A percentile compares a stretch with the other conserved stretches of the same genome.
Evolutionary conservation across 2,888 invertebrate species (phyloP).

Genomic region (Eremobia ochroleuca): DNA sequence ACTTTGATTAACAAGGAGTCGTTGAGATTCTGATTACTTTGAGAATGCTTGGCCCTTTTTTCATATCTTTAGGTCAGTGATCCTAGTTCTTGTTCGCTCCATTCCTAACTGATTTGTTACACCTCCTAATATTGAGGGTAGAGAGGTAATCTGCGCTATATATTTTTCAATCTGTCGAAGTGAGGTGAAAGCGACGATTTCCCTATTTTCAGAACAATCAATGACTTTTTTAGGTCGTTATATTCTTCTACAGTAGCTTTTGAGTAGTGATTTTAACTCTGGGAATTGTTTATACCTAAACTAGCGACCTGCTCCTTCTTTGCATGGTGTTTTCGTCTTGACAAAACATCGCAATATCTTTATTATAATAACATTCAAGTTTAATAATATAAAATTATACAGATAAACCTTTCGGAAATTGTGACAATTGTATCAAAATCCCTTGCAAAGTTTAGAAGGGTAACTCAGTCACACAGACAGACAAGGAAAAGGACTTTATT

Average conservation of each 20-base stretch:
- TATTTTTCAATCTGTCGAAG: conserved; percentile 7
- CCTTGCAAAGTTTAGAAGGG: neutral
- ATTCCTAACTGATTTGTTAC: conserved; percentile 34
- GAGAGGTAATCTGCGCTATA: conserved; percentile 2
- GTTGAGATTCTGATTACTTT: conserved; percentile 55
- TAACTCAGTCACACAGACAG: neutral
- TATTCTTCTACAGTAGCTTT: neutral
- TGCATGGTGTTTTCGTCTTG: neutral
- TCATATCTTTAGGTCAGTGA: conserved; percentile 45
- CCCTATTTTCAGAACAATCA: conserved; percentile 6
- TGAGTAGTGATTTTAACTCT: neutral
- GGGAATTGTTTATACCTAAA: neutral
- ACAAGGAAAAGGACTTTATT: neutral
- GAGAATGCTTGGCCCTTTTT: conserved; percentile 47
- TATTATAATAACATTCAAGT: neutral
- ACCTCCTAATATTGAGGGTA: conserved; percentile 20
- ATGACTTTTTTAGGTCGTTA: too few species aligned
- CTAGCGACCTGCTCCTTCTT: neutral
- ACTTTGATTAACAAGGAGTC: conserved; percentile 63
- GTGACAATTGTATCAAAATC: neutral
- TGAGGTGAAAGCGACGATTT: neutral
- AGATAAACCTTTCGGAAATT: neutral
- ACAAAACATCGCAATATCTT: neutral
- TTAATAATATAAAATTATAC: neutral
- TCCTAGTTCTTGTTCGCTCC: conserved; percentile 21